Base-by-base conservation (phyloP, 2,797 vertebrate genomes). In the Sphenopsis melanotis region DNA sequence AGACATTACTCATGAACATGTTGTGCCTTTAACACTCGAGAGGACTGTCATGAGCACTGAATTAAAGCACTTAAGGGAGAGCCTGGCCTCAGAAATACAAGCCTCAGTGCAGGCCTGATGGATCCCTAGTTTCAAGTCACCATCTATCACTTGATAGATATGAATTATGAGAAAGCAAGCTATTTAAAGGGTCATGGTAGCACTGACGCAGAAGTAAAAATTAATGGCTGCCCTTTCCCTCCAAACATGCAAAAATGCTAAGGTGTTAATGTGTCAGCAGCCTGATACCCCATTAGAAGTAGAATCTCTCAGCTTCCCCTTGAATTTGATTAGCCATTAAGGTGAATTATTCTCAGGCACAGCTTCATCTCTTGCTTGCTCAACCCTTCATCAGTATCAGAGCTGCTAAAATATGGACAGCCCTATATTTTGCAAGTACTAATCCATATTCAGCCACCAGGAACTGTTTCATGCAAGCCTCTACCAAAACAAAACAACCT, bases 31-130 rank as follows among this genome's bases (percentile, higher is more conserved):
- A 90, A 63, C 47, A 66, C 63, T 82, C 30, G 6, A 72, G 60
- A 85, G 42, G 30, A 76, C 57, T 92, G 81, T 66, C 74, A 87
- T 0, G 12, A 90, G 57, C 66, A 80, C 47, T 79, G 70, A 92
- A 65, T 90, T 86, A 80, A 72, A 66, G 89, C 66, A 90, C 93
- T 93, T 90, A 78, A 64, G 76, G 83, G 85, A 93, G 82, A 79
- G 44, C 8, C 36, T 22, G 42, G 78, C 50, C 59, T 17, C 66
- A 87, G 83, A 95, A 82, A 89, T 22, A 76, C 19, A 61, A 92
- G 63, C n/a, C 36, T 89, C 3, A 0, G 22, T 15, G 47, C 77
- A 89, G 42, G 39, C 36, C 74, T 82, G 61, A 90, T 49, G 34
- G 47, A 96, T 64, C 68, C 79, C 78, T 70, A 59, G 55, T 72